Conservation (phyloP, 2,888 invertebrate genomes). For the Abscondita cerata region DNA sequence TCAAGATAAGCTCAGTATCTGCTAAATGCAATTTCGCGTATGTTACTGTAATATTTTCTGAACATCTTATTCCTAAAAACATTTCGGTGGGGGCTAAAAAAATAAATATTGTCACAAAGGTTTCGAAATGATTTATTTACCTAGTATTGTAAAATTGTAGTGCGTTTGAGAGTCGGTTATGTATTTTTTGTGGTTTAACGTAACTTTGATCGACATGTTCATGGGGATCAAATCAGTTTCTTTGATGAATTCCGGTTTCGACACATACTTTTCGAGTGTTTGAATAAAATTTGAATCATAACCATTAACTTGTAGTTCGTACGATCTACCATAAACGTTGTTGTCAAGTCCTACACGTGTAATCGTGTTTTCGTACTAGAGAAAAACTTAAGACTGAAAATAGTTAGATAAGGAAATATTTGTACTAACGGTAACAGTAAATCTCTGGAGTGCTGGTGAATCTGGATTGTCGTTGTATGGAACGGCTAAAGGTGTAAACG, state of each 20-base stretch:
- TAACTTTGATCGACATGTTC: not conserved
- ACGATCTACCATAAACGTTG: not conserved
- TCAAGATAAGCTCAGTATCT: not conserved
- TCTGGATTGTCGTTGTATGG: conserved; percentile 69
- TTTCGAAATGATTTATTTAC: not conserved
- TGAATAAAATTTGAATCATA: not conserved
- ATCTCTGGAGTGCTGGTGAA: conserved; percentile 72
- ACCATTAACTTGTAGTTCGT: not conserved
- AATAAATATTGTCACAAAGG: too few species aligned
- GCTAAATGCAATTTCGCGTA: not conserved
- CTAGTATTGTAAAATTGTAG: conserved; percentile 5
- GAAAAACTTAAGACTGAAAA: not conserved
- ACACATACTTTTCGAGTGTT: not conserved
- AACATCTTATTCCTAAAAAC: not conserved
- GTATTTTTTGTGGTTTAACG: not conserved
- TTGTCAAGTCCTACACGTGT: not conserved
- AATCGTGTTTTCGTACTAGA: not conserved
- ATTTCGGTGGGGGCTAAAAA: not conserved
- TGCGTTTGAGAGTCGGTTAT: not conserved
- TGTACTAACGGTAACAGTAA: conserved; percentile 44
- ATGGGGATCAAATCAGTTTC: not conserved
- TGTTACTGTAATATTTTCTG: not conserved
- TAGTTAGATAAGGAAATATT: conserved; percentile 1
- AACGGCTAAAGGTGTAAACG: conserved; percentile 70
- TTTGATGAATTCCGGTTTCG: not conserved